Evolutionary conservation across 2,113 vertebrate species (phyloP), one percentile per base, ranked within the genome.

Genomic region (Lycocorax pyrrhopterus): DNA sequence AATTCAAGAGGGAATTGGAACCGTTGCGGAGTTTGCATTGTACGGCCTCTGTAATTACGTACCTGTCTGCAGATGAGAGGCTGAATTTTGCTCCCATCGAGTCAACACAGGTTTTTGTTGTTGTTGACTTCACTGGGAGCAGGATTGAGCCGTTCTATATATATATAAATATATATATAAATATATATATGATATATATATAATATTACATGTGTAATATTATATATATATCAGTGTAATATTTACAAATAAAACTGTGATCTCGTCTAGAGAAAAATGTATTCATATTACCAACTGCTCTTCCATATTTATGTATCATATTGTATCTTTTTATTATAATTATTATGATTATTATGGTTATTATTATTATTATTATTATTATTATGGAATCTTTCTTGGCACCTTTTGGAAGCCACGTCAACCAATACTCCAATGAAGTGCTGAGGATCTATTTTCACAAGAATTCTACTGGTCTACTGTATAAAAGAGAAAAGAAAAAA

Each of bases 381-480:
- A 97, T 98, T 94, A 97, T 95, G 96, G 97, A 97, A 98, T 97
- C 96, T 97, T 97, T 98, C 93, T 97, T 97, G 98, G 97, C 97
- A 98, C 97, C 97, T 97, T 97, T 98, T 98, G 97, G 96, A 98
- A 98, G 97, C 98, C 98, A 98, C 93, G 97, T 96, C 97, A 98
- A 96, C 95, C 89, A 96, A 96, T 97, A 97, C 95, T 97, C 96
- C 96, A 98, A 98, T 96, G 96, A 98, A 97, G 97, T 98, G 98
- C 98, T 98, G 97, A 98, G 96, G 98, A 98, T 97, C 97, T 98
- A 94, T 98, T 98, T 96, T 98, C 96, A 97, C 97, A 97, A 98
- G 89, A 98, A 98, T 98, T 97, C 97, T 98, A 98, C 98, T 98
- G 98, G 98, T 98, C 98, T 99, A 99, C 98, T 99, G 98, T 99